These are phyloP conservation scores for Barypeithes pellucidus DNA, from an alignment of 2,888 invertebrate species.

Conservation along the genomic window DNA sequence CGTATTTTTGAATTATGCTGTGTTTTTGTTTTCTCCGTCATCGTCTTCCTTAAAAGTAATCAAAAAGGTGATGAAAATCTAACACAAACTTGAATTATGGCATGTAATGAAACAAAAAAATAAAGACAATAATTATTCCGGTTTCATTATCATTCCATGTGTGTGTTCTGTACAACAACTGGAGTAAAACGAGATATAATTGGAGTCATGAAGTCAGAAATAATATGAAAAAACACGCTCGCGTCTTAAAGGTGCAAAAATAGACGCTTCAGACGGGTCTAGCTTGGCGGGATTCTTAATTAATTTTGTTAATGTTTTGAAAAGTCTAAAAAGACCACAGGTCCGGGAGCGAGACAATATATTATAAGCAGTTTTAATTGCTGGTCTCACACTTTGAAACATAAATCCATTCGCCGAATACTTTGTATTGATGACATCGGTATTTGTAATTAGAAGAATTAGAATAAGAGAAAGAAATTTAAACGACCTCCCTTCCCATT, in stretches of 20 bases:
- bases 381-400: conserved; percentile 2
- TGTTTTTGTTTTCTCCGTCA: background rate
- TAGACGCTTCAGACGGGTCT: conserved; percentile 39
- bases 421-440: conserved; percentile 7
- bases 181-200: conserved; percentile 21
- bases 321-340: conserved; percentile 22
- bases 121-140: conserved; percentile 14
- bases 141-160: conserved; percentile 18
- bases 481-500: no score
- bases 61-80: conserved; percentile 15
- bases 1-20: no score
- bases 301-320: conserved; percentile 19
- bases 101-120: background rate
- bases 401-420: conserved; percentile 6
- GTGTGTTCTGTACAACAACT: conserved; percentile 15
- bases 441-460: conserved; percentile 30
- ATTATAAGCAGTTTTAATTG: conserved; percentile 6
- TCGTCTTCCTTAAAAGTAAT: background rate
- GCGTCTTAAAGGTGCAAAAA: conserved; percentile 40
- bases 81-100: background rate
- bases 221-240: conserved; percentile 19
- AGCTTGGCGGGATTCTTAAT: conserved; percentile 19
- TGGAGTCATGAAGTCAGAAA: conserved; percentile 23
- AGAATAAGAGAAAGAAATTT: no score
- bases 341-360: background rate